Base-by-base conservation (phyloP, 2,888 invertebrate genomes). In the Bellardia bayeri region DNA sequence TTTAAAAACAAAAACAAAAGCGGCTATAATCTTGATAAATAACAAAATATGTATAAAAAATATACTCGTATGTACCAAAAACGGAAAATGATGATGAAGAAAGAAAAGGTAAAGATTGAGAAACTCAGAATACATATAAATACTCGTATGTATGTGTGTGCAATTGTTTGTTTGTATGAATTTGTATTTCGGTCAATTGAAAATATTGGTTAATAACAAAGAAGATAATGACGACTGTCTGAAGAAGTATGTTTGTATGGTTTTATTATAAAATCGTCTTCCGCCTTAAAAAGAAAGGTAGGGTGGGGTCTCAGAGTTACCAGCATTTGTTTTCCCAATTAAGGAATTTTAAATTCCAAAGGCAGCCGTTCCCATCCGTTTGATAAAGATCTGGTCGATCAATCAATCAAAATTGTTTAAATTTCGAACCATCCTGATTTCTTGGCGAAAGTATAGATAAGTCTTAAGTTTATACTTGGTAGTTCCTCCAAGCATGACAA, bases 1-100 rank as follows among this genome's bases (percentile, higher is more conserved):
- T 42, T 63, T 69, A 9, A 80, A 75, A 58, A 40, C 14, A 23
- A 54, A 82, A 64, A 74, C 56, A 58, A 74, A 49, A 56, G 30
- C 16, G 68, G 23, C 33, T 3, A 54, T 49, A 23, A 49, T 69
- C 33, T 40, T 16, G 64, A 49, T n/a, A 33, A 66, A 64, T 37
- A 76, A 74, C 14, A 58, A 68, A 33, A 49, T 14, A 61, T 49
- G 13, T 11, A 61, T 49, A 69, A 56, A 33, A 23, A 80, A 71
- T 0, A 79, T 40, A 23, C 23, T 23, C 23, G 23, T 5, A 37
- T 4, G 6, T 6, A 37, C 37, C 37, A 58, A 37, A 49, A 56
- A 33, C 16, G 51, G 42, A 69, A 79, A 11, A 63, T 51, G 54
- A 64, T 56, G 81, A 72, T 63, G 14, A 72, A 8, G 37, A 11